Conservation (phyloP, 2,797 vertebrate species). For the Sebastes hubbsi region DNA sequence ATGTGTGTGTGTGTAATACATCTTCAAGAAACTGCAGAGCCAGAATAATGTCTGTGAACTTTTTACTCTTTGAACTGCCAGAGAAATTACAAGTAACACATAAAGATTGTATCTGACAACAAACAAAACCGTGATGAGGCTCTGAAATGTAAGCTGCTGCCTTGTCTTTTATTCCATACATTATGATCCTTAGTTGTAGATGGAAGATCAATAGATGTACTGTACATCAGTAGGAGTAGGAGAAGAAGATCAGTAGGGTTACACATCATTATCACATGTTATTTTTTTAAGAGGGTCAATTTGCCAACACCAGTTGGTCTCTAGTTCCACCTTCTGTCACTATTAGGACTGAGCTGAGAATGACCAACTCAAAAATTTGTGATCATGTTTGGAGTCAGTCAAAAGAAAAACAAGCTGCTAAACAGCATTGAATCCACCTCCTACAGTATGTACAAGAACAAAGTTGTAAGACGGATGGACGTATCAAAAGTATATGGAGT, state of each 20-base stretch:
- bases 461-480: background rate
- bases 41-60: conserved; percentile 1
- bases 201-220: conserved; percentile 12
- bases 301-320: conserved; percentile 13
- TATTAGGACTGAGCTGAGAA: background rate
- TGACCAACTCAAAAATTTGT: background rate
- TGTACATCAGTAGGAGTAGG: conserved; percentile 14
- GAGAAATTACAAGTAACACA: background rate
- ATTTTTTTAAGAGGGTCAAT: conserved; percentile 10
- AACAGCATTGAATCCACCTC: background rate
- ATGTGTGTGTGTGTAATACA: background rate
- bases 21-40: background rate
- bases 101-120: background rate
- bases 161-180: background rate
- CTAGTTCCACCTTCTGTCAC: background rate
- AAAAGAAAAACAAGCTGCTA: background rate
- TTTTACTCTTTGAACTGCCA: conserved; percentile 15
- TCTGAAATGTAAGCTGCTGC: conserved; percentile 8
- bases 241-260: conserved; percentile 24
- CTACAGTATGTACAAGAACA: background rate
- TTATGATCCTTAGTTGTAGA: background rate
- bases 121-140: background rate
- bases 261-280: conserved; percentile 38
- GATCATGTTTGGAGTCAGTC: background rate
- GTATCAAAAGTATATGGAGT: background rate